Base-by-base conservation (phyloP, 2,888 invertebrate genomes). In the Mesorhabditis belari region DNA sequence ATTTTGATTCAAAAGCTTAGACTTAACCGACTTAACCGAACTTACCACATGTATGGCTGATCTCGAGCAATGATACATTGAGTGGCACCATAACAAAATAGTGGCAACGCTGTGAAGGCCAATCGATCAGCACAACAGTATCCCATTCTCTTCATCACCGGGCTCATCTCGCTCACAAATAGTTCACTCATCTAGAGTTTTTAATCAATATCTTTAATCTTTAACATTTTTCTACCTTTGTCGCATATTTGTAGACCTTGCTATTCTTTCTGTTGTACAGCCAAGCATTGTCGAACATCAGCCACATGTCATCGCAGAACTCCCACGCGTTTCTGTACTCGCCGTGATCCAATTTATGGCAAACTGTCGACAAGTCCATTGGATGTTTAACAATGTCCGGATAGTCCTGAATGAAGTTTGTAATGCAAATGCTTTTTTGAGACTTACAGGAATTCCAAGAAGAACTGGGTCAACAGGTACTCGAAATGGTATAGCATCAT, bases 251-350 rank as follows among this genome's bases (percentile, higher is more conserved):
- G 85, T 96, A 96, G 59, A 99, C 96, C 74, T 91, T 86, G 3
- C 95, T 95, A 44, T 93, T 92, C 84, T 98, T 98, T 65, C 92
- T 88, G 84, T 98, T 99, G 83, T 98, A 98, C 17, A 95, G 86
- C 98, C 98, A 99, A 6, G 98, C 98, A 83, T 98, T 99, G 80
- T 96, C 95, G 81, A 98, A 96, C 96, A 98, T 98, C 69, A 96
- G 87, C 94, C 95, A 96, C 1, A 98, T 92, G 82, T 99, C 96
- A 80, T 98, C 94, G 2, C 95, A 93, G 82, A 93, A 98, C 82
- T 95, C 92, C 96, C 96, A 96, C 0, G 96, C 96, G 84, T 96
- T 94, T 63, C 88, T 88, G 82, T 95, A 98, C 80, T 91, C 89
- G 44, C 94, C 95, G 60, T 89, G 88, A 81, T 92, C 91, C 58